Conservation (phyloP, 37 sponge, comb jelly and placozoan genomes). For the Bolinopsis microptera region DNA sequence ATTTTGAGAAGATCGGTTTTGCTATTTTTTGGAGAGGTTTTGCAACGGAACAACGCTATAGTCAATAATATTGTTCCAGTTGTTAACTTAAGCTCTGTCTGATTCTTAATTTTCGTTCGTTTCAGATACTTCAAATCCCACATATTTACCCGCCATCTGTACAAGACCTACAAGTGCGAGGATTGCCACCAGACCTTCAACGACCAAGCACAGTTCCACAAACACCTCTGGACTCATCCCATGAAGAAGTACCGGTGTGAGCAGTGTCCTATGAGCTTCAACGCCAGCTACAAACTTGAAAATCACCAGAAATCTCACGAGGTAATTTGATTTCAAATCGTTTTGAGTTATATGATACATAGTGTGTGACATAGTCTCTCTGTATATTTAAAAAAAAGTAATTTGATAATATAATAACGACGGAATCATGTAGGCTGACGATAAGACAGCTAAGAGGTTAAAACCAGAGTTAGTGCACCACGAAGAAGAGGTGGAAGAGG, state of each 20-base stretch:
- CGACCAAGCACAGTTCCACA: constrained; percentile 57
- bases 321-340: constrained; percentile 5
- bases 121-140: constrained; percentile 56
- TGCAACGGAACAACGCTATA: too few species aligned
- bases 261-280: constrained; percentile 65
- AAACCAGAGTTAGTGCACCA: neutral
- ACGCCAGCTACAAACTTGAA: constrained; percentile 58
- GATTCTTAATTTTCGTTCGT: neutral
- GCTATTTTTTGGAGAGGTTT: too few species aligned
- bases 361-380: too few species aligned
- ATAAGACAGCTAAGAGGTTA: constrained; percentile 15
- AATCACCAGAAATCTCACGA: constrained; percentile 56
- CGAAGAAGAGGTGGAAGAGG: constrained; percentile 41
- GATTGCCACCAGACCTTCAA: constrained; percentile 65
- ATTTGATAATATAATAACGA: too few species aligned
- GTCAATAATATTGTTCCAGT: too few species aligned
- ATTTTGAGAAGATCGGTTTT: too few species aligned
- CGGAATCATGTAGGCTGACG: too few species aligned
- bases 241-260: constrained; percentile 65
- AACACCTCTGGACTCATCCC: constrained; percentile 60
- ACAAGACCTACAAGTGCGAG: constrained; percentile 64
- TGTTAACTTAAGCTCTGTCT: too few species aligned
- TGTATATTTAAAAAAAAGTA: too few species aligned
- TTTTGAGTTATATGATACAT: too few species aligned
- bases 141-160: constrained; percentile 60